Evolutionary conservation across 2,888 invertebrate genomes (phyloP).

Genomic region (Oscheius myriophilus): DNA sequence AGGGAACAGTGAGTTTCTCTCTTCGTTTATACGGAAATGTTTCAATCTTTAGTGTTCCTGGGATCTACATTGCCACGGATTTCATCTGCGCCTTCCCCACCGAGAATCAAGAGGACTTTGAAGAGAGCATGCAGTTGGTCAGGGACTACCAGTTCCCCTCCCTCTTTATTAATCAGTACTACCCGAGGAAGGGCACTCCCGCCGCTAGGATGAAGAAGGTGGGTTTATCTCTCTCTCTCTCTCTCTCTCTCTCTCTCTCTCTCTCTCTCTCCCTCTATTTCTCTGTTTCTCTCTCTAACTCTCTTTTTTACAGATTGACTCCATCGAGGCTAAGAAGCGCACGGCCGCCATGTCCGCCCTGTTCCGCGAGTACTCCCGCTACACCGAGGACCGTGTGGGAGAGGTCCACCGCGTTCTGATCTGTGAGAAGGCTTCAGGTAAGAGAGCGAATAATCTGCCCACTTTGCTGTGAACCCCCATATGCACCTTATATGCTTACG

Average conservation of each 20-base stretch:
- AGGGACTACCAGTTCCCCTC: constrained; percentile 84
- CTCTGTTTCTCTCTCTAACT: no score
- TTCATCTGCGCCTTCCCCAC: constrained; percentile 98
- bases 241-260: no score
- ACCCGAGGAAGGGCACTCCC: constrained; percentile 92
- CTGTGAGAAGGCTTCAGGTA: constrained; percentile 85
- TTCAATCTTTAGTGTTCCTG: constrained; percentile 79
- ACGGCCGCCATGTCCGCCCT: constrained; percentile 88
- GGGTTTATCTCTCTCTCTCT: background rate
- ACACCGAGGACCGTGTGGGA: constrained; percentile 76
- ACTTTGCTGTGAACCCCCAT: no score
- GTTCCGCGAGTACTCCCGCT: constrained; percentile 79
- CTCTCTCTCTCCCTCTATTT: background rate
- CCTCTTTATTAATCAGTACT: constrained; percentile 97
- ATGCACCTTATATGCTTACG: no score
- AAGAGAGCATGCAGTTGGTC: constrained; percentile 83
- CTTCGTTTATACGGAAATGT: background rate
- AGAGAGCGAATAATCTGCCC: no score
- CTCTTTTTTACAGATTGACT: constrained; percentile 73
- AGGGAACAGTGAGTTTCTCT: constrained; percentile 77
- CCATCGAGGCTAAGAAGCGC: constrained; percentile 82
- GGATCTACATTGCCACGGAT: constrained; percentile 93
- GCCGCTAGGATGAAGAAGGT: constrained; percentile 85
- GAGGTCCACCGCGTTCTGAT: constrained; percentile 79
- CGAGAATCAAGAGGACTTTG: constrained; percentile 89